Percentiles rank a stretch among this genome's conserved stretches.
phyloP scores from a whole-genome alignment of 2,797 vertebrate species.

The Pseudochirops cupreus region DNA sequence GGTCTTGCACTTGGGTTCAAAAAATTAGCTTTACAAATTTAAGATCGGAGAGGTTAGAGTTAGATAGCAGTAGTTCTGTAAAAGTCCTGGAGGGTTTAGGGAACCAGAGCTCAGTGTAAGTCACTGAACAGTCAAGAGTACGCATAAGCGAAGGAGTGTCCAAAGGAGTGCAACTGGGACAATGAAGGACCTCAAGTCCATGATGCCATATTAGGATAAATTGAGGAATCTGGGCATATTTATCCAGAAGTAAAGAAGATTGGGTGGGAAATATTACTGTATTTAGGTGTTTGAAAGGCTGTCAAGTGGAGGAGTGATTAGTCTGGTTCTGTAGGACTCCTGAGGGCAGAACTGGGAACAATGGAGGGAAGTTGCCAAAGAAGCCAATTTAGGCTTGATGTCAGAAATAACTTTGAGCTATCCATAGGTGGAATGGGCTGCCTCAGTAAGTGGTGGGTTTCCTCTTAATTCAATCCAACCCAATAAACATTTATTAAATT shows the following conservation, averaged over 20 bases:
- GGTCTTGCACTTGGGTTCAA: neutral
- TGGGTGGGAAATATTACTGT: neutral
- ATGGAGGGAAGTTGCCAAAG: neutral
- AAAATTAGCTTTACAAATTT: neutral
- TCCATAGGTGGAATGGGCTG: neutral
- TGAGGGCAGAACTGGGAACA: neutral
- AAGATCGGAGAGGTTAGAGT: neutral
- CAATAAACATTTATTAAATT: neutral
- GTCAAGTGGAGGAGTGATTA: neutral
- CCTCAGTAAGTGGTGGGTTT: neutral
- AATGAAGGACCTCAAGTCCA: neutral
- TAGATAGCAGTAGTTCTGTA: neutral
- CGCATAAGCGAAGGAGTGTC: neutral
- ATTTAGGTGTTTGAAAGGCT: neutral
- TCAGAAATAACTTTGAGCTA: neutral
- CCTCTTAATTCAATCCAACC: neutral
- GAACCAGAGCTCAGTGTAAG: neutral
- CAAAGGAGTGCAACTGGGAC: neutral
- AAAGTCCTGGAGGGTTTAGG: neutral
- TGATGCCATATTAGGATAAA: neutral
- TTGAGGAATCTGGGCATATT: neutral
- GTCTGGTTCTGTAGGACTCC: neutral
- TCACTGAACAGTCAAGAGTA: neutral
- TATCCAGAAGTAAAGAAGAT: neutral
- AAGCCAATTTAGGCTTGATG: neutral